These are phyloP conservation scores for Vicugna pacos DNA, from an alignment of 2,113 vertebrate genomes.

Conservation along the genomic window DNA sequence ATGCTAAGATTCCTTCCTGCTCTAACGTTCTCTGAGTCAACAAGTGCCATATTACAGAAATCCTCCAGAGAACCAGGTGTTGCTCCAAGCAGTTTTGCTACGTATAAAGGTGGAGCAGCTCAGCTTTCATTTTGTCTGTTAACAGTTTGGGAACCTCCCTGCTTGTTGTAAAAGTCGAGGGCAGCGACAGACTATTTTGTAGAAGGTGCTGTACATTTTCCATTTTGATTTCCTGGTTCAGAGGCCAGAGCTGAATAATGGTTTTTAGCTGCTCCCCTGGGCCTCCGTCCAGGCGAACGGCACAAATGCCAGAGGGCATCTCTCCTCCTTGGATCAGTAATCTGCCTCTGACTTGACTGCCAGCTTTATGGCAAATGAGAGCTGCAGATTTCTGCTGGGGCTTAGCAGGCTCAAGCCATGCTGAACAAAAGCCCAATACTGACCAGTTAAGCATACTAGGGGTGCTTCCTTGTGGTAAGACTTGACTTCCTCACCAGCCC, in stretches of 20 bases:
- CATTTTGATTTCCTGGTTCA: constrained; percentile 33
- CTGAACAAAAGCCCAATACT: not conserved
- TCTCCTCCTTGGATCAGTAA: not conserved
- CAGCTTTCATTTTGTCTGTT: constrained; percentile 29
- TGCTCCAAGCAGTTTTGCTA: constrained; percentile 44
- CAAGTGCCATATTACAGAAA: not conserved
- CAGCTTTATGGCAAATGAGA: constrained; percentile 38
- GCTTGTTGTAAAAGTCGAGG: not conserved
- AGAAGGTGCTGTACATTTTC: constrained; percentile 33
- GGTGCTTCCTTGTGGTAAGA: not conserved
- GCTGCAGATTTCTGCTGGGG: constrained; percentile 24
- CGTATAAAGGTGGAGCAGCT: constrained; percentile 39
- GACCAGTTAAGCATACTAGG: not conserved
- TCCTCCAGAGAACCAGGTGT: constrained; percentile 30
- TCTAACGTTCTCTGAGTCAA: constrained; percentile 7
- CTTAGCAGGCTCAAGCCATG: constrained; percentile 12
- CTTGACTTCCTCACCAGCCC: not conserved
- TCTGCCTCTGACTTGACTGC: not conserved
- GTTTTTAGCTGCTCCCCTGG: constrained; percentile 31
- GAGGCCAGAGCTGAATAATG: constrained; percentile 48
- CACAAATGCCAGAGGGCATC: not conserved
- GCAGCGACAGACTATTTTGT: constrained; percentile 16
- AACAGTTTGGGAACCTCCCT: not conserved
- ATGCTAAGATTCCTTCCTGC: not conserved
- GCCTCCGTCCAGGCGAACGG: not conserved